These are phyloP conservation scores for Typhlomys cinereus DNA, from an alignment of 2,113 vertebrate species.

Conservation along the genomic window DNA sequence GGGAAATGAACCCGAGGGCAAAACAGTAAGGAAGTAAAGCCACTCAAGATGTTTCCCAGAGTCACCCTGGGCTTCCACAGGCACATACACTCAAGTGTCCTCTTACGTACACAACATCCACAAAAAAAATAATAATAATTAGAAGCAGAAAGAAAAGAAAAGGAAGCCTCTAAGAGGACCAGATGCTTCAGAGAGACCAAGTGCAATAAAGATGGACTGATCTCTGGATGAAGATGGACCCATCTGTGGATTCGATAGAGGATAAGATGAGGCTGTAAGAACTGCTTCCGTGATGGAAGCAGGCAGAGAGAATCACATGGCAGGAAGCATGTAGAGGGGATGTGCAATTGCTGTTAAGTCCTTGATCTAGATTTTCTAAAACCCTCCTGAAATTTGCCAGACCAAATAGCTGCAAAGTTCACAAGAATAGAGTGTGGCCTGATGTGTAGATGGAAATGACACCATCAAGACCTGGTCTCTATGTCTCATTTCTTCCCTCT, in stretches of 20 bases:
- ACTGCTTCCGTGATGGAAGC: background rate
- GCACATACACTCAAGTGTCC: too few relatives aligned
- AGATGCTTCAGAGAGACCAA: background rate
- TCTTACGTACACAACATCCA: too few relatives aligned
- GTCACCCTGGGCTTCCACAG: too few relatives aligned
- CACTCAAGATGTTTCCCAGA: too few relatives aligned
- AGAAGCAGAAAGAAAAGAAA: too few relatives aligned
- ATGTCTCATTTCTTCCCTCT: background rate
- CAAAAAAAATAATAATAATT: too few relatives aligned
- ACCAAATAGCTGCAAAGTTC: background rate
- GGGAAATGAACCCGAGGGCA: too few relatives aligned
- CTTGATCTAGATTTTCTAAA: background rate
- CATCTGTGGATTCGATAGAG: background rate
- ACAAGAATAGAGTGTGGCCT: background rate
- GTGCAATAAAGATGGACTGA: background rate
- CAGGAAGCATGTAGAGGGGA: background rate
- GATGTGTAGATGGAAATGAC: background rate
- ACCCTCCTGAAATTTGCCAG: background rate
- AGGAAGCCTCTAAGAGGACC: background rate
- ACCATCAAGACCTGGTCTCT: background rate
- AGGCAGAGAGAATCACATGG: background rate
- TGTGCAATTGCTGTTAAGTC: background rate
- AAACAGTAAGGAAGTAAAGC: too few relatives aligned
- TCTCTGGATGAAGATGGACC: background rate
- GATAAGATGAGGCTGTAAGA: background rate